A percentile compares a stretch with the other conserved stretches of the same genome.
These are phyloP conservation scores for Equus przewalskii DNA, from an alignment of 2,113 vertebrate species.

Conservation along the genomic window DNA sequence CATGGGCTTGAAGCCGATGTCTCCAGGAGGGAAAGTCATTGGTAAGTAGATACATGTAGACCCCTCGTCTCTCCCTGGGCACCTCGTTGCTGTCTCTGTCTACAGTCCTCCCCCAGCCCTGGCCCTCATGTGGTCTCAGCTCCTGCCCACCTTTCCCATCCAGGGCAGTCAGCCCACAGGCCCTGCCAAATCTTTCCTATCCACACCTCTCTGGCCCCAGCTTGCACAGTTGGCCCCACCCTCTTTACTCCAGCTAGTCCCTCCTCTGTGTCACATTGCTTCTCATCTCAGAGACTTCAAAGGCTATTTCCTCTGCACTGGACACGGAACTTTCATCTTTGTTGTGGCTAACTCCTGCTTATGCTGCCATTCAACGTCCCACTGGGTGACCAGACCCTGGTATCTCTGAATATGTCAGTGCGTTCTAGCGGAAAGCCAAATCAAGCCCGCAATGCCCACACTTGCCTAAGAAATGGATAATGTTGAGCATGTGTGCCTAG, in stretches of 20 bases:
- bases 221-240: too few relatives aligned
- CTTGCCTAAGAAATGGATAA: too few relatives aligned
- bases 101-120: not conserved
- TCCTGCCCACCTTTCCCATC: not conserved
- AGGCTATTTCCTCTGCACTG: not conserved
- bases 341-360: not conserved
- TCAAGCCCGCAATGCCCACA: too few relatives aligned
- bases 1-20: not conserved
- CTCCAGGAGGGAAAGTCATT: too few relatives aligned
- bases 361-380: not conserved
- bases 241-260: not conserved
- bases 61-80: not conserved
- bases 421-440: too few relatives aligned
- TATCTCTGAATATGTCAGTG: too few relatives aligned
- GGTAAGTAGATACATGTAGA: too few relatives aligned
- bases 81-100: not conserved
- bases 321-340: not conserved
- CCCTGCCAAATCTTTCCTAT: not conserved
- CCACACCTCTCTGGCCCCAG: fast-evolving
- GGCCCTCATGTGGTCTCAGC: fast-evolving
- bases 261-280: not conserved
- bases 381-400: not conserved
- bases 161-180: too few relatives aligned
- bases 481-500: too few relatives aligned
- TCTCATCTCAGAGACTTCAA: not conserved